Evolutionary conservation across 2,888 invertebrate species (phyloP).

Genomic region (Mimumesa dahlbomi): DNA sequence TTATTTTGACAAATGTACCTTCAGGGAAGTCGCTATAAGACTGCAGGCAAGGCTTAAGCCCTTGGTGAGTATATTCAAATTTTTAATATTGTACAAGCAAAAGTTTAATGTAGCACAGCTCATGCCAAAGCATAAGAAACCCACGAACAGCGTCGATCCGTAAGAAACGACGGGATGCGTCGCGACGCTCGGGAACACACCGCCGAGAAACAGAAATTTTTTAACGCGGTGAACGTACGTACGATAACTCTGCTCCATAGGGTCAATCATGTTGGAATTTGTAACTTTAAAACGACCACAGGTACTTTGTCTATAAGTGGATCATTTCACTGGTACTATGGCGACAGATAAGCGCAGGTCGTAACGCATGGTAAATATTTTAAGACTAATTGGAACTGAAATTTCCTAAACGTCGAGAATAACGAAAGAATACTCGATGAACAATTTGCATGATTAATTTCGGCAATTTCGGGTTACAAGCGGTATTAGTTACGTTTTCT

Average conservation of each 20-base stretch:
- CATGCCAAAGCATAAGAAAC: constrained; percentile 11
- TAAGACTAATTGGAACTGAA: neutral
- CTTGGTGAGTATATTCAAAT: constrained; percentile 23
- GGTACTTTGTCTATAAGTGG: neutral
- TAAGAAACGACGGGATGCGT: constrained; percentile 9
- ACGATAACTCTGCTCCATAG: constrained; percentile 24
- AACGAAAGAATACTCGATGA: neutral
- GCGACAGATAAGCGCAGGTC: neutral
- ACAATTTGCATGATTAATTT: neutral
- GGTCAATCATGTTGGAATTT: neutral
- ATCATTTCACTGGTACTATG: neutral
- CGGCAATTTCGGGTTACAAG: too few species aligned
- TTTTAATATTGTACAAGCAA: constrained; percentile 16
- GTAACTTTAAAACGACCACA: too few species aligned
- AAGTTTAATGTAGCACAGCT: constrained; percentile 24
- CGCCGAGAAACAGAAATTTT: constrained; percentile 35
- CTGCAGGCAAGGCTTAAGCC: constrained; percentile 33
- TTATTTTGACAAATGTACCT: constrained; percentile 38
- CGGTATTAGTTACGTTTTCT: neutral
- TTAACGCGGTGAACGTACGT: constrained; percentile 26
- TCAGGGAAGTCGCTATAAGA: constrained; percentile 32
- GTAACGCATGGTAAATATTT: neutral
- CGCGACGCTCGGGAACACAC: constrained; percentile 25
- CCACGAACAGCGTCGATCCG: constrained; percentile 6
- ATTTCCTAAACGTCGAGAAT: neutral